A percentile compares a stretch with the other conserved stretches of the same genome.
phyloP scores from a whole-genome alignment of 64 coral and sea anemone genomes.

The Trachythela sp. region DNA sequence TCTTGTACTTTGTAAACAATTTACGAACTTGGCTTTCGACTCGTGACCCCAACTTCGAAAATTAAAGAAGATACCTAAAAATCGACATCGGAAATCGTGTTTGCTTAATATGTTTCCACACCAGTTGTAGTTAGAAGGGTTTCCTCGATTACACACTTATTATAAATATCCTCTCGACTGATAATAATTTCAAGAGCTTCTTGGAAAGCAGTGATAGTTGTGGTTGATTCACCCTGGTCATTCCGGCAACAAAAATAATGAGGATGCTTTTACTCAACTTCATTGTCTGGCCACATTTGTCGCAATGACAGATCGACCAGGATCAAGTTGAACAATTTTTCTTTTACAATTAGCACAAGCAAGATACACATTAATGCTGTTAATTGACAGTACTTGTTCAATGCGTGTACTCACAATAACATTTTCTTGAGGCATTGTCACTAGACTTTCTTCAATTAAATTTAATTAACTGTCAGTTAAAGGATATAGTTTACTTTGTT shows the following conservation, averaged over 20 bases:
- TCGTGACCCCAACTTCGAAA: no score
- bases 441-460: constrained; percentile 44
- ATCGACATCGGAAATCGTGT: no score
- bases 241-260: constrained; percentile 39
- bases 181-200: constrained; percentile 52
- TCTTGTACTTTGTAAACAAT: no score
- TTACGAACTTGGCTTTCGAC: no score
- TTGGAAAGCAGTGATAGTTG: constrained; percentile 63
- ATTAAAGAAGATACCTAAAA: no score
- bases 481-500: constrained; percentile 49
- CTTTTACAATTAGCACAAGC: constrained; percentile 55
- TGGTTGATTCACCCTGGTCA: not conserved
- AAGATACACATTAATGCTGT: constrained; percentile 37
- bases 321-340: no score
- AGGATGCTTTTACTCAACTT: constrained; percentile 45
- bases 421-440: constrained; percentile 50
- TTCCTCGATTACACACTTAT: constrained; percentile 42
- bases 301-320: no score
- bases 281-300: constrained; percentile 59
- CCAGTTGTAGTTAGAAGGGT: constrained; percentile 52
- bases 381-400: constrained; percentile 44
- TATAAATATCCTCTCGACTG: not conserved
- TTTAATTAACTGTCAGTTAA: constrained; percentile 53
- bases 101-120: constrained; percentile 15
- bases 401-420: constrained; percentile 45